These are phyloP conservation scores for Lathamus discolor DNA, from an alignment of 2,113 vertebrate genomes.

Conservation along the genomic window DNA sequence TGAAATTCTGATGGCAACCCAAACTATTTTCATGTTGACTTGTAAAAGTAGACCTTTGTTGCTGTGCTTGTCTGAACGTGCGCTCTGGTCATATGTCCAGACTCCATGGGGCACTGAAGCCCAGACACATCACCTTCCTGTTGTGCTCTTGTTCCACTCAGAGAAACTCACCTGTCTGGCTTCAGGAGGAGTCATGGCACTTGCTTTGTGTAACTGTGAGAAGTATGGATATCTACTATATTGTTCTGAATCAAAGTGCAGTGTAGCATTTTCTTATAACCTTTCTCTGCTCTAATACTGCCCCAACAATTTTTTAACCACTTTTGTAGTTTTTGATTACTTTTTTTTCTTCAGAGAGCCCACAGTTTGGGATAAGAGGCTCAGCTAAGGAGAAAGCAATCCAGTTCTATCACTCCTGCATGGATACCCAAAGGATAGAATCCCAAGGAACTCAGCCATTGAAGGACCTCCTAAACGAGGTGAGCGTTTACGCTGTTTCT, in stretches of 20 bases:
- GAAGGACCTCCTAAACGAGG: slow-evolving; percentile 82
- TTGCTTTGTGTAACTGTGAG: not conserved
- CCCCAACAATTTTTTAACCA: not conserved
- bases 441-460: slow-evolving; percentile 77
- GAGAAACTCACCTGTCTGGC: not conserved
- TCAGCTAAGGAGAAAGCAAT: slow-evolving; percentile 82
- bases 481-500: slow-evolving; percentile 44
- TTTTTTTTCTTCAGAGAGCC: slow-evolving; percentile 64
- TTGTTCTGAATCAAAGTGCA: not conserved
- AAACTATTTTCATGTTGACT: not conserved
- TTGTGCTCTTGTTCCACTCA: not conserved
- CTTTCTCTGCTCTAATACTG: not conserved
- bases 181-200: not conserved
- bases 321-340: not conserved
- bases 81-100: not conserved
- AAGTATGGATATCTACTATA: not conserved
- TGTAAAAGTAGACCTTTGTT: not conserved
- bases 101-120: not conserved
- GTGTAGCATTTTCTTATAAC: not conserved
- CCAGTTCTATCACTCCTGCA: slow-evolving; percentile 85
- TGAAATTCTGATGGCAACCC: not conserved
- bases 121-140: not conserved
- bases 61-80: not conserved
- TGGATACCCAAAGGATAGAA: slow-evolving; percentile 80
- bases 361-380: not conserved